Base-by-base conservation (phyloP, 2,113 vertebrate species). In the Chunga burmeisteri region DNA sequence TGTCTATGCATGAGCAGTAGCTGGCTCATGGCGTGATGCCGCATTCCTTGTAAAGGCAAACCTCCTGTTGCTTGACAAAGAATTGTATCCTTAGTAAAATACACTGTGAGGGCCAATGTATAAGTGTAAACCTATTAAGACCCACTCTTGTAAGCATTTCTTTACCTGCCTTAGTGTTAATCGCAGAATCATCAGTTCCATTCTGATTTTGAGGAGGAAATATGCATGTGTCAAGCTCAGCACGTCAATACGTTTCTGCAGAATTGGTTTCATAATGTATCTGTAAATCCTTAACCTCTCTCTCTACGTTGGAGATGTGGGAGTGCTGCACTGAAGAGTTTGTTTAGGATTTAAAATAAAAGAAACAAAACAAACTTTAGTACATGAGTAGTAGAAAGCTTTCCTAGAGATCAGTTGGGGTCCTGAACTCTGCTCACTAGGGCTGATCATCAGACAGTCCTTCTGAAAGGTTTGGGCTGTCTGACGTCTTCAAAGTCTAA, bases 1-100 rank as follows among this genome's bases (percentile, higher is more conserved):
- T 95, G 86, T 87, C 91, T 86, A 3, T 93, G 95, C 83, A 85
- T 68, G 95, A 97, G 92, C 92, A 81, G 68, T 38, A 86, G 86
- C 88, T 94, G 94, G 93, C 73, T 96, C 36, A 17, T 62, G 94
- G 95, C 3, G 2, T 58, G 86, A 71, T 61, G 81, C 83, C 0
- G 3, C 83, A 7, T 94, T 95, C 91, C 56, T 79, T 38, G 73
- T 46, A 9, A 47, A 82, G 81, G 49, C 81, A 94, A 89, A 94
- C 74, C 72, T 94, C 92, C 30, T 32, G 30, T 42, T 86, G 65
- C 73, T 87, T 65, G 86, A 89, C 52, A 50, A 46, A 87, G 81
- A 89, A 27, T 65, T 59, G 46, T 70, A 79, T 68, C 93, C 83
- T 77, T 49, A 23, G 13, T 75, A 23, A 92, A 86, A 32, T 36